Base-by-base conservation (phyloP, 2,113 vertebrate species). In the Lepus americanus region DNA sequence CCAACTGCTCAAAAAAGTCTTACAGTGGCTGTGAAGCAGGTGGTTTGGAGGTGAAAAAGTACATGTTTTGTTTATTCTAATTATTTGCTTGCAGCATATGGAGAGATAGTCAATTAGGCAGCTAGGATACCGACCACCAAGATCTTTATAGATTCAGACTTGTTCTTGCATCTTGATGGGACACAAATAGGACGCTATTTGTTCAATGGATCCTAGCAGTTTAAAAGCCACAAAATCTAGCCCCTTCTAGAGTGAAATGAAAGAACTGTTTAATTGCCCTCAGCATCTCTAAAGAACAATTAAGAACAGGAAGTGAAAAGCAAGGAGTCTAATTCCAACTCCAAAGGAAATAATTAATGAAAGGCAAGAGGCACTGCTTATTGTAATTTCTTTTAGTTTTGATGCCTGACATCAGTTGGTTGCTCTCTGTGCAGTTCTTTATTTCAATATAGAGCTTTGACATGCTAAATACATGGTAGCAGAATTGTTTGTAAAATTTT, bases 11-110 rank as follows among this genome's bases (percentile, higher is more conserved):
- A 74, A 64, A 76, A 59, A 85, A 90, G 95, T 31, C 84, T 64
- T n/a, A 63, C 36, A 33, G 85, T 89, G 33, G 73, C 78, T 74
- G 77, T 91, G 90, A 92, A 94, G 86, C 69, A 96, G 87, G 94
- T 88, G 84, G 74, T 59, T 76, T 92, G 59, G 55, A 96, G 92
- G 93, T 96, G 95, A 90, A 93, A 77, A 74, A 22, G 25, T 92
- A 20, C 51, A 55, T 92, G 80, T 96, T 96, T 93, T 85, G 87
- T 94, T 96, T 90, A 81, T 96, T 96, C 92, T 88, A 67, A 97
- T 97, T 96, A 86, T 95, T 97, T 97, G 39, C 85, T 88, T 67
- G 74, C 1, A 2, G 92, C 93, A 93, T 90, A 90, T 53, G 69
- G 70, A 90, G 90, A 96, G 84, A 93, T 4, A 96, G 94, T 96